A percentile compares a stretch with the other conserved stretches of the same genome.
Evolutionary conservation across 2,113 vertebrate species (phyloP).

Genomic region (Heliornis fulica): DNA sequence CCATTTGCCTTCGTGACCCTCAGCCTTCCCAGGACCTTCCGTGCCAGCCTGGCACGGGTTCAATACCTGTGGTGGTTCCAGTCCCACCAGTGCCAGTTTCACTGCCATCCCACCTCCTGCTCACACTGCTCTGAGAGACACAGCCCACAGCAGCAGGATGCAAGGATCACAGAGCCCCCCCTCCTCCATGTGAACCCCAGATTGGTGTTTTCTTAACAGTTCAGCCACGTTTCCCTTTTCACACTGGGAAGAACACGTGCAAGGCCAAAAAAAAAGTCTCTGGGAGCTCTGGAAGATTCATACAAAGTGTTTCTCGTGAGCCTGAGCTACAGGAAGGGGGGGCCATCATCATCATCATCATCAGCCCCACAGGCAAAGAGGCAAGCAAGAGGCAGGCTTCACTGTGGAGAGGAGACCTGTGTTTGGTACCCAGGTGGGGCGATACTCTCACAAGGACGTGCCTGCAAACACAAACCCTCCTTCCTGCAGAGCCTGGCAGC

Average conservation of each 20-base stretch:
- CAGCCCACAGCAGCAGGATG: accelerated
- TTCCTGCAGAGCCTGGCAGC: not conserved
- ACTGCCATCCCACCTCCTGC: accelerated
- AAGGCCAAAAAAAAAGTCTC: not conserved
- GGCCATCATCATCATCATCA: not conserved
- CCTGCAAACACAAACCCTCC: accelerated
- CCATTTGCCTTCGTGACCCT: not conserved
- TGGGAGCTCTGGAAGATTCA: not conserved
- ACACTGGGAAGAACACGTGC: not conserved
- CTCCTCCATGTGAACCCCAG: no score
- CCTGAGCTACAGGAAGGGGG: not conserved
- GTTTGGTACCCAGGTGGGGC: not conserved
- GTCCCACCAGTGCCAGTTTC: not conserved
- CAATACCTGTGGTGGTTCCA: accelerated
- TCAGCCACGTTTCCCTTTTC: not conserved
- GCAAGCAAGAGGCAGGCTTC: not conserved
- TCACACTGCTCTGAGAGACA: not conserved
- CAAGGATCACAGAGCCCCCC: no score
- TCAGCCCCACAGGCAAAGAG: not conserved
- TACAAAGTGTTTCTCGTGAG: not conserved
- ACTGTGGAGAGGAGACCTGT: not conserved
- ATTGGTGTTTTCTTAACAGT: not conserved
- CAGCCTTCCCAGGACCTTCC: not conserved
- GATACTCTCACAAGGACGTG: not conserved
- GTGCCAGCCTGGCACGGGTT: not conserved